Evolutionary conservation across 1,140 invertebrate genomes (phyloP).

Genomic region (Drosophila burlai): DNA sequence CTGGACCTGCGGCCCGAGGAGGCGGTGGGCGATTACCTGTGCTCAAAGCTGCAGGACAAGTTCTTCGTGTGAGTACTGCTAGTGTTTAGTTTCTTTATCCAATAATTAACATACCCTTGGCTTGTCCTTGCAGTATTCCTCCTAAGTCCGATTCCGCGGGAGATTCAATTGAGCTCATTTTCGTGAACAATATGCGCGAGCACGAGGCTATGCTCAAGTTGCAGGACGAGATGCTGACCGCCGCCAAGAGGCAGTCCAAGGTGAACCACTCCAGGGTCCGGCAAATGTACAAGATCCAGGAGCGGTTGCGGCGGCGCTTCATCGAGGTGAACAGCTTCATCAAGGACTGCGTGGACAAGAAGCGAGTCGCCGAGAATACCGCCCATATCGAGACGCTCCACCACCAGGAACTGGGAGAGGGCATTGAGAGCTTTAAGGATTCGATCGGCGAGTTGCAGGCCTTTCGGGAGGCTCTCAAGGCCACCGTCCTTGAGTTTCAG

Average conservation of each 20-base stretch:
- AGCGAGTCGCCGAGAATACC: conserved; percentile 61
- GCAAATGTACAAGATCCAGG: conserved; percentile 71
- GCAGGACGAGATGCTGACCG: conserved; percentile 72
- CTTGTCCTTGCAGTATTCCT: conserved; percentile 57
- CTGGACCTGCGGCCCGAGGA: conserved; percentile 79
- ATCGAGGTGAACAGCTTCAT: conserved; percentile 82
- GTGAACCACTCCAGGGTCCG: conserved; percentile 66
- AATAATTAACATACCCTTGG: neutral
- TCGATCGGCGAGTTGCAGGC: conserved; percentile 66
- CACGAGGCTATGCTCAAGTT: conserved; percentile 65
- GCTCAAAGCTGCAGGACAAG: conserved; percentile 72
- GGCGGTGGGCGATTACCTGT: conserved; percentile 68
- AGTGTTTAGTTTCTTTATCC: neutral
- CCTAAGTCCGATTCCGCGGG: conserved; percentile 71
- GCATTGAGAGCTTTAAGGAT: conserved; percentile 55
- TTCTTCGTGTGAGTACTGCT: conserved; percentile 71
- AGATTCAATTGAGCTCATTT: conserved; percentile 75
- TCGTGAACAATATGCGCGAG: conserved; percentile 76
- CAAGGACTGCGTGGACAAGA: conserved; percentile 78
- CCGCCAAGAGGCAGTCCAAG: conserved; percentile 55
- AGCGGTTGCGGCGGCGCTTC: conserved; percentile 71
- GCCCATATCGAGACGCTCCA: conserved; percentile 50
- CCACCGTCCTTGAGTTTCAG: conserved; percentile 73
- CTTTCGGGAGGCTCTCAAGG: conserved; percentile 72
- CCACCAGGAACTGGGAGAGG: conserved; percentile 65